phyloP scores from a whole-genome alignment of 2,113 vertebrate genomes.

The Mobula birostris region DNA sequence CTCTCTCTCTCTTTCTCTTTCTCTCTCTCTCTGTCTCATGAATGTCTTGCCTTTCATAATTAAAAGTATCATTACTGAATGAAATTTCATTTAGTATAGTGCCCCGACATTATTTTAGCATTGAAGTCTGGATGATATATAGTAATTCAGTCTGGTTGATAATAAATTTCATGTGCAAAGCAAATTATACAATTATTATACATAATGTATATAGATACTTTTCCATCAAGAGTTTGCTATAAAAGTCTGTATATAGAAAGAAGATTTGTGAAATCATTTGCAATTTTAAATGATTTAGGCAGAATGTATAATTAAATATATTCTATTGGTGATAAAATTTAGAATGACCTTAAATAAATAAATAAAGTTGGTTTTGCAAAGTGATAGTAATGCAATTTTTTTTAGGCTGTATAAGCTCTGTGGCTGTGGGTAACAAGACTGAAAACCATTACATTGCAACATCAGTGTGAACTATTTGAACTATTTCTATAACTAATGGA shows the following conservation, averaged over 20 bases:
- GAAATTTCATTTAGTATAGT: conserved; percentile 9
- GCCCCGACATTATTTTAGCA: conserved; percentile 1
- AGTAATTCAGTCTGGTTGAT: conserved; percentile 1
- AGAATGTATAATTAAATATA: not conserved
- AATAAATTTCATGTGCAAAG: not conserved
- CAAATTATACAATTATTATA: conserved; percentile 28
- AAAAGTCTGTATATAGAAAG: not conserved
- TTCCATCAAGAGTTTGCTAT: conserved; percentile 2
- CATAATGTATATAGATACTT: conserved; percentile 16
- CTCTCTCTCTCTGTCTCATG: not conserved
- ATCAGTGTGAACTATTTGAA: conserved; percentile 5
- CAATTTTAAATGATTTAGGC: not conserved
- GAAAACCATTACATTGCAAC: not conserved
- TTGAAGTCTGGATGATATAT: not conserved
- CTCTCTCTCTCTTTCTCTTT: not conserved
- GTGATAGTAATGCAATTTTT: not conserved
- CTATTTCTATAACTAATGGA: not conserved
- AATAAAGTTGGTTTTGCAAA: not conserved
- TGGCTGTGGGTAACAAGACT: not conserved
- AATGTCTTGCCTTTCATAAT: not conserved
- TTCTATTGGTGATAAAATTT: too few relatives aligned
- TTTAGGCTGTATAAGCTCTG: not conserved
- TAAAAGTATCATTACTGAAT: conserved; percentile 14
- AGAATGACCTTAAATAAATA: not conserved
- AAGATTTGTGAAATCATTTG: conserved; percentile 9